Evolutionary conservation across 2,797 vertebrate species (phyloP).

Genomic region (Malurus splendens): DNA sequence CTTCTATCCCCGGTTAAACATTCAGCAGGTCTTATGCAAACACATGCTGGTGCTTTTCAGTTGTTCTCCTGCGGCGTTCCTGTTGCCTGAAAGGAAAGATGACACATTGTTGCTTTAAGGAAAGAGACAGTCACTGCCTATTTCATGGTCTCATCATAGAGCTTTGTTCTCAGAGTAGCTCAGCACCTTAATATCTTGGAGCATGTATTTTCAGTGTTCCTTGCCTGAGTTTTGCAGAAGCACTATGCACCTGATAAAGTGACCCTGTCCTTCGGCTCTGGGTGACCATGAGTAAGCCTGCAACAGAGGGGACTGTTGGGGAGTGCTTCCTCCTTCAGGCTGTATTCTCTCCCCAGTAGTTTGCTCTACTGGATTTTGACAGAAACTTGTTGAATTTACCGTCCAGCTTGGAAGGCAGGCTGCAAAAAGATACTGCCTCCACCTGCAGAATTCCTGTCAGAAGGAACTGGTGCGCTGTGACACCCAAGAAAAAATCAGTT

Average conservation of each 20-base stretch:
- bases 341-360: fast-evolving
- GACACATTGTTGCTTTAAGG: not conserved
- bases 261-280: not conserved
- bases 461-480: not conserved
- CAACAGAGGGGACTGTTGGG: not conserved
- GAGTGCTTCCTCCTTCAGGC: not conserved
- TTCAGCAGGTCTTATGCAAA: conserved; percentile 6
- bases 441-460: not conserved
- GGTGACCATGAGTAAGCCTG: not conserved
- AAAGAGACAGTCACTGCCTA: not conserved
- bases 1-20: conserved; percentile 38
- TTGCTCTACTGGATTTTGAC: not conserved
- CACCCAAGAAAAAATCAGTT: not conserved
- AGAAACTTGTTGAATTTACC: not conserved
- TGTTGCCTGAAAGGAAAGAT: conserved; percentile 51
- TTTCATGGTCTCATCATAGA: not conserved
- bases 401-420: not conserved
- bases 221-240: not conserved
- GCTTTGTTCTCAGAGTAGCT: not conserved
- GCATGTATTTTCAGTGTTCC: not conserved
- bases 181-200: not conserved
- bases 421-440: not conserved
- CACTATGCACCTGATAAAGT: not conserved
- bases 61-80: conserved; percentile 73
- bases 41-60: conserved; percentile 8